Percentiles rank a stretch among this genome's conserved stretches.
Evolutionary conservation across 2,113 vertebrate genomes (phyloP).

Genomic region (Phalacrocorax aristotelis): DNA sequence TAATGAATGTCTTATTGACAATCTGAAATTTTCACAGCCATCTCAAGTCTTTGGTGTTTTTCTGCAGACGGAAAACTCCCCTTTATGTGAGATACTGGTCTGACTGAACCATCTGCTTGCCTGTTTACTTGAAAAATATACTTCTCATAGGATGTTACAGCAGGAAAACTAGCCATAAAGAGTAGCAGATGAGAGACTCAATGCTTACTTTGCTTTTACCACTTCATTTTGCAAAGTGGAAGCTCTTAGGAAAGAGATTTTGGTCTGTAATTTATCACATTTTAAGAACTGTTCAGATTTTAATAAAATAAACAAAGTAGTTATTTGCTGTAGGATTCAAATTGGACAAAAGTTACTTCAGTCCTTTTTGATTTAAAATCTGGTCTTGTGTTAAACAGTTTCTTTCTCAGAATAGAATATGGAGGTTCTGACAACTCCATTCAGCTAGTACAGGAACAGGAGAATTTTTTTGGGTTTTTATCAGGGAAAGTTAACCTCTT

Average conservation of each 20-base stretch:
- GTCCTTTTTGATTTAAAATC: background rate
- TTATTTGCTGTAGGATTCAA: background rate
- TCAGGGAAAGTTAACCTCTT: background rate
- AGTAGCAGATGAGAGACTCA: background rate
- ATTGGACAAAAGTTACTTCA: background rate
- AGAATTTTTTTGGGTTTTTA: background rate
- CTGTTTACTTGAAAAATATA: background rate
- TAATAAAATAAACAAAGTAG: background rate
- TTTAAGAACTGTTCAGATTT: background rate
- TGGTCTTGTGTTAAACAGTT: background rate
- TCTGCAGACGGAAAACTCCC: background rate
- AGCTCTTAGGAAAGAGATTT: background rate
- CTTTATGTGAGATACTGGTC: background rate
- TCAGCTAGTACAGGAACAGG: background rate
- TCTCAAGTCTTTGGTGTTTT: background rate
- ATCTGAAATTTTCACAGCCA: background rate
- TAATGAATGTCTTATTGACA: background rate
- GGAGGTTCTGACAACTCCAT: background rate
- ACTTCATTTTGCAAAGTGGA: background rate
- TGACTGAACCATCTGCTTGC: background rate
- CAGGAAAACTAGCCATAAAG: background rate
- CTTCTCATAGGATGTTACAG: background rate
- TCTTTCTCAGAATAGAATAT: background rate
- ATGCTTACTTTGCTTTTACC: background rate
- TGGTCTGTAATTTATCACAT: background rate